phyloP scores from a whole-genome alignment of 2,113 vertebrate species.

The Grus americana region DNA sequence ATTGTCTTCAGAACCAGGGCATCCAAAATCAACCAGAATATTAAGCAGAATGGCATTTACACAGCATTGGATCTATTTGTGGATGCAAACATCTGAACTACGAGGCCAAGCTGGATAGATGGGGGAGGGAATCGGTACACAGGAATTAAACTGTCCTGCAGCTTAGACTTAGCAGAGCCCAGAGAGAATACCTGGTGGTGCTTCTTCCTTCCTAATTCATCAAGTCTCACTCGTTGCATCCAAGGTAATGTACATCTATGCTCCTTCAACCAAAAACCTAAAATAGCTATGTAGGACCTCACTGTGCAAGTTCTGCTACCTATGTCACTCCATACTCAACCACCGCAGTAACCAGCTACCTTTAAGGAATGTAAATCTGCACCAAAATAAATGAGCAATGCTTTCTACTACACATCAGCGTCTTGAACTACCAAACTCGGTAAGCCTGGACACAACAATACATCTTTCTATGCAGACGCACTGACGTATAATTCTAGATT shows the following conservation, averaged over 20 bases:
- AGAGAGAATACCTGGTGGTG: background rate
- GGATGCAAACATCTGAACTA: background rate
- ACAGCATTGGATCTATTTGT: background rate
- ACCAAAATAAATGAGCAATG: background rate
- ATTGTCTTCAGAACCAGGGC: background rate
- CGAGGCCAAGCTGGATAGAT: background rate
- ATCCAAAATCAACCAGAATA: background rate
- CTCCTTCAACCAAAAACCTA: background rate
- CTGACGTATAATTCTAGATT: background rate
- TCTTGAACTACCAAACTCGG: background rate
- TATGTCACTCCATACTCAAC: background rate
- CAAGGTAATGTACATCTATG: accelerated
- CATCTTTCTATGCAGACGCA: no score
- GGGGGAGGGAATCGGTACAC: background rate
- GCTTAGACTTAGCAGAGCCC: background rate
- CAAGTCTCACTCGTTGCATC: background rate
- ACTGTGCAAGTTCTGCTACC: background rate
- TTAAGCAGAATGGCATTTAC: background rate
- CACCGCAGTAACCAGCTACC: background rate
- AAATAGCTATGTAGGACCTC: background rate
- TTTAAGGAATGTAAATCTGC: background rate
- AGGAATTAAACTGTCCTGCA: background rate
- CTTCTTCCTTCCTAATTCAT: background rate
- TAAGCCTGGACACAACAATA: accelerated
- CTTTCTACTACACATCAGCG: background rate